These are phyloP conservation scores for Novumbra hubbsi DNA, from an alignment of 2,797 vertebrate genomes.

Conservation along the genomic window DNA sequence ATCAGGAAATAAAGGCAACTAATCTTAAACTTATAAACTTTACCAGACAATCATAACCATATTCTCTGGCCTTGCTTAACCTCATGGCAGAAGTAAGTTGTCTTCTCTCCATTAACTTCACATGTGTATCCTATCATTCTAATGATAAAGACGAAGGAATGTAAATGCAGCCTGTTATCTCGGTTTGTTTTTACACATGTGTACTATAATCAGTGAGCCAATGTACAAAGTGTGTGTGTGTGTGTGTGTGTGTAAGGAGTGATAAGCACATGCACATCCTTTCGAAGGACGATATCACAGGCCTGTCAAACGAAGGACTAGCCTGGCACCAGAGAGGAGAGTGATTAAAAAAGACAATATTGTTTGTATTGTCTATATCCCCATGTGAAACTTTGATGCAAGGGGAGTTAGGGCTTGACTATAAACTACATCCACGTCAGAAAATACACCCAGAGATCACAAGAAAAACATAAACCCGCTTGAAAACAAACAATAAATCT, in stretches of 20 bases:
- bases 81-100: neutral
- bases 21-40: too few species aligned
- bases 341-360: conserved; percentile 6
- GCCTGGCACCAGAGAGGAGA: conserved; percentile 17
- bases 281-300: conserved; percentile 29
- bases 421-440: neutral
- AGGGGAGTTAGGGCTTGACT: neutral
- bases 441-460: conserved; percentile 3
- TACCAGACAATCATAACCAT: too few species aligned
- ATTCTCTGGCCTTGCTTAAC: neutral
- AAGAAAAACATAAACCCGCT: conserved; percentile 2
- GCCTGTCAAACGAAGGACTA: conserved; percentile 47
- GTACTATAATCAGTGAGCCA: neutral
- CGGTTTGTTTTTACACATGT: neutral
- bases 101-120: neutral
- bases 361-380: conserved; percentile 10
- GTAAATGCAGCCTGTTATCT: neutral
- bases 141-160: conserved; percentile 13
- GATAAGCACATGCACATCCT: conserved; percentile 61
- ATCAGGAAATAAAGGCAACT: neutral
- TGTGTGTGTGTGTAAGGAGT: conserved; percentile 41
- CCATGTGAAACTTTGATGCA: conserved; percentile 9
- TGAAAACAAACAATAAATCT: conserved; percentile 2
- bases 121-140: neutral
- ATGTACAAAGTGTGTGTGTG: neutral